Percentiles rank a stretch among this genome's conserved stretches.
Conservation (phyloP, 2,113 vertebrate genomes). For the Gobio gobio region DNA sequence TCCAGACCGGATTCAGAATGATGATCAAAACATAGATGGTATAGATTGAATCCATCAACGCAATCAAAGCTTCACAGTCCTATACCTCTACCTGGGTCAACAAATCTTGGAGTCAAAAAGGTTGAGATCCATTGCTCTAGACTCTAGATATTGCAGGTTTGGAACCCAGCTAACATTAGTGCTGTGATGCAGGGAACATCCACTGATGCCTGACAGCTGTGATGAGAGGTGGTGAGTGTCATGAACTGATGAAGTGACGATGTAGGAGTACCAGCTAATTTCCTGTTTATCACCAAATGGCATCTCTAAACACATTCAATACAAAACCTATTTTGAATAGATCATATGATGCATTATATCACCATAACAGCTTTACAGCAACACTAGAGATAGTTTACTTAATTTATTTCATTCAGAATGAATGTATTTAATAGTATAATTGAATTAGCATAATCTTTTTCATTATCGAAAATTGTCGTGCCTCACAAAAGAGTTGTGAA, state of each 20-base stretch:
- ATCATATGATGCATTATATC: not conserved
- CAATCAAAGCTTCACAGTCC: too few species aligned
- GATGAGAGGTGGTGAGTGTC: slow-evolving; percentile 19
- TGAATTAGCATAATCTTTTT: not conserved
- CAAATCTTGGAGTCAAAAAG: not conserved
- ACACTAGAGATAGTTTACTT: not conserved
- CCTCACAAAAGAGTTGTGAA: not conserved
- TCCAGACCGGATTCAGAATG: too few species aligned
- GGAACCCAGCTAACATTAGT: not conserved
- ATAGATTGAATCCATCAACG: too few species aligned
- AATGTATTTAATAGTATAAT: not conserved
- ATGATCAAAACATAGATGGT: too few species aligned
- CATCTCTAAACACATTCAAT: not conserved
- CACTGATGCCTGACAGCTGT: slow-evolving; percentile 25
- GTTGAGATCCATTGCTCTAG: not conserved
- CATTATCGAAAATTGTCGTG: not conserved
- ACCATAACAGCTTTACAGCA: not conserved
- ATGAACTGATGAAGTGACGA: slow-evolving; percentile 12
- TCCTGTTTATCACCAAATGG: slow-evolving; percentile 9
- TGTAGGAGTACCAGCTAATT: not conserved
- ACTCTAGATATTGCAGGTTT: not conserved
- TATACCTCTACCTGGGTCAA: too few species aligned
- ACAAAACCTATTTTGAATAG: not conserved
- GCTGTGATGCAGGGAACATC: not conserved
- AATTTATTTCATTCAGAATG: not conserved